Conservation (phyloP, 2,797 vertebrate species). For the Amniataba percoides region DNA sequence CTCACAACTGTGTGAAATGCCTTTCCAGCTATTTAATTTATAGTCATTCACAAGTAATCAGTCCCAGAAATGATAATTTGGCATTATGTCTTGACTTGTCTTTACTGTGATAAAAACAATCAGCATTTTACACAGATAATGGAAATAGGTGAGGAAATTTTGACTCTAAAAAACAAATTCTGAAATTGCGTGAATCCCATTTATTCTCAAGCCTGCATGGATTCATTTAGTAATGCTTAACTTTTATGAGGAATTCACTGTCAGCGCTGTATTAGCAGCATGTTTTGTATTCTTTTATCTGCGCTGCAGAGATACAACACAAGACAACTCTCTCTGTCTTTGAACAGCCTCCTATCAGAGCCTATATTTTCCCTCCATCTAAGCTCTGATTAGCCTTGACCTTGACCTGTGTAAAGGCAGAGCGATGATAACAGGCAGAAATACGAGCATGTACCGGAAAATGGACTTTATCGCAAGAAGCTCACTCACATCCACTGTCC, state of each 20-base stretch:
- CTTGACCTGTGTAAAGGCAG: conserved; percentile 43
- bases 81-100: conserved; percentile 34
- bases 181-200: not conserved
- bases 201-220: conserved; percentile 10
- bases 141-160: not conserved
- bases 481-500: conserved; percentile 17
- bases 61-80: conserved; percentile 43
- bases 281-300: not conserved
- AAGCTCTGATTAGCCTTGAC: conserved; percentile 22
- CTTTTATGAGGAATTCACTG: not conserved
- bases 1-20: conserved; percentile 17
- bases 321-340: conserved; percentile 8
- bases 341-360: conserved; percentile 2
- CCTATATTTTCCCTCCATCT: conserved; percentile 17
- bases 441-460: conserved; percentile 13
- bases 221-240: conserved; percentile 12
- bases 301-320: conserved; percentile 6
- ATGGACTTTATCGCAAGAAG: conserved; percentile 43
- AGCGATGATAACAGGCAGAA: conserved; percentile 20
- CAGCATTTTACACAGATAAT: conserved; percentile 25
- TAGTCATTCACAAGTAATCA: conserved; percentile 34
- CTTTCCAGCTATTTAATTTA: conserved; percentile 32
- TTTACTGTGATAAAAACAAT: conserved; percentile 19
- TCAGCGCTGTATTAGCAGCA: not conserved
- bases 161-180: not conserved